phyloP scores from a whole-genome alignment of 2,888 invertebrate genomes.

The Neocrepidodera transversa region DNA sequence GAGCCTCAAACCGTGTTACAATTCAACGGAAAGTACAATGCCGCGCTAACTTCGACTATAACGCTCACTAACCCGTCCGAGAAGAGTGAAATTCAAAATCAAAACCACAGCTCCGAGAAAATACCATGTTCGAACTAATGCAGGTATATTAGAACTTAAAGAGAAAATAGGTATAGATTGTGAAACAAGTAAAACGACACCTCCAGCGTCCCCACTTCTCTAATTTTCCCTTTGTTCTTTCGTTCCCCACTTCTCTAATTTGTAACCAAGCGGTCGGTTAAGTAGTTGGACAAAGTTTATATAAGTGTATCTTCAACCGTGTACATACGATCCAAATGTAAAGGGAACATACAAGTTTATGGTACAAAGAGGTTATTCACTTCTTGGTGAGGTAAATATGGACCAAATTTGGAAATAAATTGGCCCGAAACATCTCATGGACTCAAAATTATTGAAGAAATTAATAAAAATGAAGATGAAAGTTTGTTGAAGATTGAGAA shows the following conservation, averaged over 20 bases:
- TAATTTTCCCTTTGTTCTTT: too few species aligned
- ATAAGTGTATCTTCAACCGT: slow-evolving; percentile 95
- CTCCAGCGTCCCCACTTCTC: too few species aligned
- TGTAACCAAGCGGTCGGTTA: too few species aligned
- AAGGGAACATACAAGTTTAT: slow-evolving; percentile 99
- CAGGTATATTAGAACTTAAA: slow-evolving; percentile 73
- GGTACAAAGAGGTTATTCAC: slow-evolving; percentile 94
- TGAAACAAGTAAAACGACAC: too few species aligned
- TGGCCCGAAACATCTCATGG: slow-evolving; percentile 86
- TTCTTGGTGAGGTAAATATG: slow-evolving; percentile 70
- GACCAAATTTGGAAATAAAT: slow-evolving; percentile 86
- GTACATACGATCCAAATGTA: slow-evolving; percentile 89
- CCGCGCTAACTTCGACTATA: slow-evolving; percentile 86
- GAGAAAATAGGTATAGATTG: slow-evolving; percentile 75
- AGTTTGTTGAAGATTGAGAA: slow-evolving; percentile 84
- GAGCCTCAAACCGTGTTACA: slow-evolving; percentile 87
- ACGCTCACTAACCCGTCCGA: slow-evolving; percentile 87
- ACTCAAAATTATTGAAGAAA: slow-evolving; percentile 73
- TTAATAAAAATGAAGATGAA: slow-evolving; percentile 71
- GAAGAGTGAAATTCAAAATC: slow-evolving; percentile 90
- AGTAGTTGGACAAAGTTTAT: too few species aligned
- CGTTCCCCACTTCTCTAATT: too few species aligned
- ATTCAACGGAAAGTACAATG: slow-evolving; percentile 87
- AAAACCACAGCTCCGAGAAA: slow-evolving; percentile 40
- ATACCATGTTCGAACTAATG: slow-evolving; percentile 42